A percentile compares a stretch with the other conserved stretches of the same genome.
Evolutionary conservation across 2,797 vertebrate genomes (phyloP).

Genomic region (Hippopotamyrus pictus): DNA sequence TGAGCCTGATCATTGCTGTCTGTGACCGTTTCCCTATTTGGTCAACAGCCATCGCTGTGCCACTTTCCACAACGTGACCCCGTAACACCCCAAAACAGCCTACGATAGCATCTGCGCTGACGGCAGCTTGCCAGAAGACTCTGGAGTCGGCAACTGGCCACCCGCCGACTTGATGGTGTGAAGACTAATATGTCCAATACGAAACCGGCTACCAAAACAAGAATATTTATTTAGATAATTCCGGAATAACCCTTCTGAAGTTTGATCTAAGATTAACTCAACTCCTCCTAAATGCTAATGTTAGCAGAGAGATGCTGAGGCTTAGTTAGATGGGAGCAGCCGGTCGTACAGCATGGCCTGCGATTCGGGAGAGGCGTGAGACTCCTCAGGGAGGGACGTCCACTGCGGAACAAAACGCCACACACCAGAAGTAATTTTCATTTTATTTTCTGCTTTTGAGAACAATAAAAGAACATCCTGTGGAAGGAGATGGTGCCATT

Average conservation of each 20-base stretch:
- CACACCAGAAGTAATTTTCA: neutral
- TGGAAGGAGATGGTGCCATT: conserved; percentile 19
- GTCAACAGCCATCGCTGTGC: neutral
- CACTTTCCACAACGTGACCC: neutral
- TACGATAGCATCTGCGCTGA: neutral
- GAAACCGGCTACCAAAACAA: neutral
- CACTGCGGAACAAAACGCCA: neutral
- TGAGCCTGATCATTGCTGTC: neutral
- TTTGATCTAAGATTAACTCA: neutral
- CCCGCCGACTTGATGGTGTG: neutral
- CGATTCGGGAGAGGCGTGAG: neutral
- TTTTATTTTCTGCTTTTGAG: neutral
- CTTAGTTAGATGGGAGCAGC: neutral
- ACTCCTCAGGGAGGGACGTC: neutral
- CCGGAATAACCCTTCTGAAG: neutral
- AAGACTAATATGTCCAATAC: neutral
- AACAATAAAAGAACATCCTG: conserved; percentile 18
- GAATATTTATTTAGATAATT: neutral
- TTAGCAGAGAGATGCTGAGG: neutral
- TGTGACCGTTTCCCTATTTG: neutral
- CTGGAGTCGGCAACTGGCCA: neutral
- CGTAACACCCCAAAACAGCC: neutral
- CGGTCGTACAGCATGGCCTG: neutral
- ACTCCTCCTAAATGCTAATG: neutral
- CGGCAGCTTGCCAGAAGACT: neutral